Evolutionary conservation across 2,888 invertebrate species (phyloP).

Genomic region (Apocheima hispidaria): DNA sequence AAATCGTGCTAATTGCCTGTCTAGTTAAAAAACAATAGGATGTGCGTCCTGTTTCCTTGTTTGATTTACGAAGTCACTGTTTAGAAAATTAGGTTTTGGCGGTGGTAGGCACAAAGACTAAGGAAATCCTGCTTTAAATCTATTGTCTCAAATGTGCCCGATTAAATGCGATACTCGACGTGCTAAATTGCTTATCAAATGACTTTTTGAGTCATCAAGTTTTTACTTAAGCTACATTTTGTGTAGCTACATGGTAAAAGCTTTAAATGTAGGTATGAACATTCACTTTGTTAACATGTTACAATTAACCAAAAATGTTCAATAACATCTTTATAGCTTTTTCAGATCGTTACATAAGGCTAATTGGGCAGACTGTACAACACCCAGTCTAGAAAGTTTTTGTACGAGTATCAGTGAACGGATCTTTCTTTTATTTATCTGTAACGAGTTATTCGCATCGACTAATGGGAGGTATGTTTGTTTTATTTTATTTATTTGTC

Average conservation of each 20-base stretch:
- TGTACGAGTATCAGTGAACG: slow-evolving; percentile 55
- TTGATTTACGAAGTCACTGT: slow-evolving; percentile 18
- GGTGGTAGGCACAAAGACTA: slow-evolving; percentile 19
- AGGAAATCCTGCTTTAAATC: slow-evolving; percentile 34
- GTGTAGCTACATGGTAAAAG: too few species aligned
- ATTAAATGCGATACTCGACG: too few species aligned
- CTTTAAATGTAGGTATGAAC: too few species aligned
- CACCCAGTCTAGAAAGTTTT: slow-evolving; percentile 46
- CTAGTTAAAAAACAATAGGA: slow-evolving; percentile 32
- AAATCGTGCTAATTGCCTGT: slow-evolving; percentile 22
- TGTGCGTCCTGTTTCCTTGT: slow-evolving; percentile 37
- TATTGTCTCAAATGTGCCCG: slow-evolving; percentile 8
- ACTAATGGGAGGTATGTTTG: slow-evolving; percentile 16
- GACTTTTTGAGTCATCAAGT: too few species aligned
- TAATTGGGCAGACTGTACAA: slow-evolving; percentile 35
- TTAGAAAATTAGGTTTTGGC: slow-evolving; percentile 29
- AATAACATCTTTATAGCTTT: slow-evolving; percentile 10
- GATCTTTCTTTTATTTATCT: slow-evolving; percentile 46
- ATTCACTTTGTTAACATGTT: not conserved
- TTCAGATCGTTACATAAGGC: slow-evolving; percentile 32
- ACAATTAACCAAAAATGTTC: slow-evolving; percentile 13
- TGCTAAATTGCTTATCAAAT: too few species aligned
- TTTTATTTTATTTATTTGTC: slow-evolving; percentile 27
- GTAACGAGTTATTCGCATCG: slow-evolving; percentile 27
- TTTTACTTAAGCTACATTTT: too few species aligned